Base-by-base conservation (phyloP, 2,888 invertebrate genomes). In the Leucozona laternaria region DNA sequence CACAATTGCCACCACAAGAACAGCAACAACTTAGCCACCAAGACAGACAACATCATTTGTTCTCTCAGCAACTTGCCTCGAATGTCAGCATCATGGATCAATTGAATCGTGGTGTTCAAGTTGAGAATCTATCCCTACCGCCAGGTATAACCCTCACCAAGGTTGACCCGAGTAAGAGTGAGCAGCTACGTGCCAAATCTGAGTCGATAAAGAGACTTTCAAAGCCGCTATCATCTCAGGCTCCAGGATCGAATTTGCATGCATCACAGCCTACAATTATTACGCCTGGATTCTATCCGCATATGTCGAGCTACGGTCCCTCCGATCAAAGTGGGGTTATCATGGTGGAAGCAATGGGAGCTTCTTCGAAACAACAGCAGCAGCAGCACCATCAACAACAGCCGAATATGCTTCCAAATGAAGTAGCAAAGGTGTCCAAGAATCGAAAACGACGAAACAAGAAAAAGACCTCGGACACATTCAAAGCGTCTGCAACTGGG, bases 101-200 rank as follows among this genome's bases (percentile, higher is more conserved):
- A 85, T 88, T 93, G 57, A 93, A 92, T 88, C 91, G 92, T 4
- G 93, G 93, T 2, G 92, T 93, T 0, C 92, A 92, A 93, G 95
- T 95, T 71, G 95, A 95, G 10, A 95, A 95, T 88, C 90, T 96
- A 22, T 93, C 93, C 48, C 91, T 97, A 55, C 97, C 97, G 0
- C 96, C 97, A 0, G 97, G 97, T n/a, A 97, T 97, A 58, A 97
- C 96, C 0, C 93, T 96, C 48, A 96, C 96, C 0, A 94, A 96
- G 80, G 96, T 96, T 0, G 95, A 95, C 85, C 94, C 95, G 0
- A 91, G 90, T 48, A 91, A 91, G 71, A 92, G 92, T 68, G 92
- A 92, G 66, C 90, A 90, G 57, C 57, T 93, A 45, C 91, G 91
- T 5, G 92, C 91, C 76, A 92, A 92, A 86, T 91, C 91, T 11